Conservation (phyloP, 1,140 invertebrate genomes). For the Halictus rubicundus region DNA sequence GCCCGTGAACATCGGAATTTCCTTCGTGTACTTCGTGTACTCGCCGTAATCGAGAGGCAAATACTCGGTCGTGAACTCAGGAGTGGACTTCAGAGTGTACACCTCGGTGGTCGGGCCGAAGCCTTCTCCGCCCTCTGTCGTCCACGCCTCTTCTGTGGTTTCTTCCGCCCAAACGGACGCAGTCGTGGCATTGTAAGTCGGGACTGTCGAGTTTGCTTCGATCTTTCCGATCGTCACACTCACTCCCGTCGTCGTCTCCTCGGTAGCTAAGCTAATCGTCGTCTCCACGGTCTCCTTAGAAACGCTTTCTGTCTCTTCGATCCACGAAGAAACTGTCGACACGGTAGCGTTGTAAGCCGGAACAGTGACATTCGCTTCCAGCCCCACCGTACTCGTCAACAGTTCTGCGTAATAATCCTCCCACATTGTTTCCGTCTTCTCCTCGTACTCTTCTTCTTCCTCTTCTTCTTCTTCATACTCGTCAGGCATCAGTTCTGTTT, state of each 20-base stretch:
- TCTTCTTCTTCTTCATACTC: not conserved
- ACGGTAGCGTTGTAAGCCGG: not conserved
- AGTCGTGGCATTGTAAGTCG: not conserved
- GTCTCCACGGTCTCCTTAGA: not conserved
- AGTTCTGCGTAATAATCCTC: not conserved
- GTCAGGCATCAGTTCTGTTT: not conserved
- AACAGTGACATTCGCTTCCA: not conserved
- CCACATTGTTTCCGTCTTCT: not conserved
- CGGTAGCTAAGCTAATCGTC: not conserved
- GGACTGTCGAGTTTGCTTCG: not conserved
- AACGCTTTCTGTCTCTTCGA: not conserved
- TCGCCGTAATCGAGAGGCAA: constrained; percentile 1
- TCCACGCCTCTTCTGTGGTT: not conserved
- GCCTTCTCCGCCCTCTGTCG: not conserved
- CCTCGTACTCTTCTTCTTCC: not conserved
- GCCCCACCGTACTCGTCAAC: not conserved
- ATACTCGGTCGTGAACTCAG: not conserved
- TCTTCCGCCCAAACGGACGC: too few species aligned
- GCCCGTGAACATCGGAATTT: rapidly evolving
- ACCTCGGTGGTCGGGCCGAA: not conserved
- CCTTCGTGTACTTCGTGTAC: not conserved
- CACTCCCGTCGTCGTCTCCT: not conserved
- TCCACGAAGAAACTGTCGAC: not conserved
- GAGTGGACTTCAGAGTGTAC: not conserved
- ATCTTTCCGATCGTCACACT: not conserved